Evolutionary conservation across 1,140 invertebrate genomes (phyloP).

Genomic region (Colletes latitarsis): DNA sequence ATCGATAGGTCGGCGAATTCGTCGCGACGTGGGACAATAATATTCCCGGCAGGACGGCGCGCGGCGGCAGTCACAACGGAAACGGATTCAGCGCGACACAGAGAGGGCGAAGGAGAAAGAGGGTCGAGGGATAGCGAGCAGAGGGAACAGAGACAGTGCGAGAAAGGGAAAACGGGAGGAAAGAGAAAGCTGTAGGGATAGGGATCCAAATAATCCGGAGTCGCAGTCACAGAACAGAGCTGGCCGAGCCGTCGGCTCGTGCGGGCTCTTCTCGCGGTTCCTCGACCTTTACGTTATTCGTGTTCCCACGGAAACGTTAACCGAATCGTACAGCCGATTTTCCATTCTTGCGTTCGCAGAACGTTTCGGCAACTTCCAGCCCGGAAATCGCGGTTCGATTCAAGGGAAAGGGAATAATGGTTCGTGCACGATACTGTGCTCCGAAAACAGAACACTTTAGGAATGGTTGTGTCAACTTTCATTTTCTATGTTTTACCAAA

Average conservation of each 20-base stretch:
- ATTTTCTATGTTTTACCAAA: too few species aligned
- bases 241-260: conserved; percentile 77
- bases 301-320: neutral
- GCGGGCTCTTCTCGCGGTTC: conserved; percentile 54
- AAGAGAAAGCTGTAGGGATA: conserved; percentile 73
- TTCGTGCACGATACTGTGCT: too few species aligned
- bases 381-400: too few species aligned
- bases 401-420: too few species aligned
- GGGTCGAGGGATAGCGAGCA: conserved; percentile 58
- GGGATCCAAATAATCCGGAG: conserved; percentile 78
- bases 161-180: conserved; percentile 67
- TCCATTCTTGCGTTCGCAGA: too few species aligned
- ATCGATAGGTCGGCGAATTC: neutral
- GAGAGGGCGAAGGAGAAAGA: conserved; percentile 68
- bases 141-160: conserved; percentile 60
- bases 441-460: too few species aligned
- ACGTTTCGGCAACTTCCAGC: too few species aligned
- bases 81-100: conserved; percentile 78
- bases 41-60: conserved; percentile 68
- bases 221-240: conserved; percentile 75
- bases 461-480: too few species aligned
- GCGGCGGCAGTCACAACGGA: conserved; percentile 79
- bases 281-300: accelerated
- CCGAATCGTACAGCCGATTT: neutral
- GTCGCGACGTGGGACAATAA: conserved; percentile 66